Evolutionary conservation across 2,113 vertebrate species (phyloP), one percentile per base, ranked within the genome.

Genomic region (Tylochromis polylepis): DNA sequence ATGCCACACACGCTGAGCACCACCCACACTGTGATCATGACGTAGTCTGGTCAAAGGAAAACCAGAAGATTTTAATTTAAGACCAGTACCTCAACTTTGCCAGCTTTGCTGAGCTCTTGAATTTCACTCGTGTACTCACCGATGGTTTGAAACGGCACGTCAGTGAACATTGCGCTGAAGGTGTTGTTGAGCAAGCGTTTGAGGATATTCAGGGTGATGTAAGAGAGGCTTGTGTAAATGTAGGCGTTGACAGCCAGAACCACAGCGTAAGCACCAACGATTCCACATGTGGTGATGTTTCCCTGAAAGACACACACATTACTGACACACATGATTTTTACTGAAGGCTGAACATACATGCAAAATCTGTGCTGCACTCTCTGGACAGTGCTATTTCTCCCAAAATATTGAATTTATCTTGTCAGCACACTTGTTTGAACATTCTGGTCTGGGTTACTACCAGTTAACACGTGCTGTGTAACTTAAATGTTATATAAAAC

Each of bases 161-260:
- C 96, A 9, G 97, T 96, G 92, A 98, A 97, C 57, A 93, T 93
- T 15, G 92, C 84, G 62, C 18, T 97, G 96, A 97, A 99, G 91
- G 96, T 90, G 27, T 89, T 27, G 87, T 97, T 97, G 81, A 99
- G 96, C 14, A 98, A 86, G 78, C 98, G 97, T 82, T 97, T 97
- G 89, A 99, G 97, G 51, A 98, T 60, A 58, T 99, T 96, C 79
- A 98, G 93, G 0, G 97, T 96, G 93, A 99, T 97, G 92, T 97
- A 98, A 83, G 98, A 97, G 22, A 99, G 97, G 90, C 97, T 98
- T 60, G 98, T 98, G 93, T 97, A 97, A n/a, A 96, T n/a, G 12
- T 97, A 99, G 81, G 97, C 97, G 84, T 97, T 96, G 65, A 97
- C 51, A 0, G 97, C 97, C 79, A 99, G 93, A 27, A 99, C 41